These are phyloP conservation scores for Cantharis flavilabris DNA, from an alignment of 2,888 invertebrate genomes.

Conservation along the genomic window DNA sequence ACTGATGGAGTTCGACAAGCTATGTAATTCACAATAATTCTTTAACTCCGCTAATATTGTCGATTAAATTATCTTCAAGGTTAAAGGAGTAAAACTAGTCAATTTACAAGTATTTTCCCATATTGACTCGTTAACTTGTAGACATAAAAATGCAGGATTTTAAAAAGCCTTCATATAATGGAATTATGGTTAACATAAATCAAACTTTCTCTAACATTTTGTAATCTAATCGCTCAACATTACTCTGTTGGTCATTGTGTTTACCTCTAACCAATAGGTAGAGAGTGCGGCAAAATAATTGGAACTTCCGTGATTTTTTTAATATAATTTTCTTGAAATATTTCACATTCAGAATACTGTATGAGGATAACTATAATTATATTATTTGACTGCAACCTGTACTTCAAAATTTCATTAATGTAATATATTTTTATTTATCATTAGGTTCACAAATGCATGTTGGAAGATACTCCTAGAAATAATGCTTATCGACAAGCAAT, in stretches of 20 bases:
- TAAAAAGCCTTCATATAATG: neutral
- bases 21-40: neutral
- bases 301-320: too few relatives aligned
- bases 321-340: too few relatives aligned
- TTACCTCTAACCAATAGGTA: too few relatives aligned
- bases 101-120: neutral
- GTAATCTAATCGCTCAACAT: too few relatives aligned
- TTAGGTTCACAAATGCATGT: constrained; percentile 81
- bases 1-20: neutral
- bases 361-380: too few relatives aligned
- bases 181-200: neutral
- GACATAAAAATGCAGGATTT: neutral
- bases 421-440: neutral
- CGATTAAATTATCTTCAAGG: neutral
- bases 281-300: too few relatives aligned
- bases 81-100: neutral
- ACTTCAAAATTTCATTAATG: neutral
- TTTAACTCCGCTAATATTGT: neutral
- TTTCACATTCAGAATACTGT: too few relatives aligned
- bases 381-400: neutral
- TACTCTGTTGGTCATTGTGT: too few relatives aligned
- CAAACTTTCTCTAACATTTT: too few relatives aligned
- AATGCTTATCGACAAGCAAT: constrained; percentile 83
- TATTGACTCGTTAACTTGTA: neutral
- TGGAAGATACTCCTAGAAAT: constrained; percentile 76